Evolutionary conservation across 1,140 invertebrate genomes (phyloP), one percentile per base, ranked within the genome.

Genomic region (Lordiphosa stackelbergi): DNA sequence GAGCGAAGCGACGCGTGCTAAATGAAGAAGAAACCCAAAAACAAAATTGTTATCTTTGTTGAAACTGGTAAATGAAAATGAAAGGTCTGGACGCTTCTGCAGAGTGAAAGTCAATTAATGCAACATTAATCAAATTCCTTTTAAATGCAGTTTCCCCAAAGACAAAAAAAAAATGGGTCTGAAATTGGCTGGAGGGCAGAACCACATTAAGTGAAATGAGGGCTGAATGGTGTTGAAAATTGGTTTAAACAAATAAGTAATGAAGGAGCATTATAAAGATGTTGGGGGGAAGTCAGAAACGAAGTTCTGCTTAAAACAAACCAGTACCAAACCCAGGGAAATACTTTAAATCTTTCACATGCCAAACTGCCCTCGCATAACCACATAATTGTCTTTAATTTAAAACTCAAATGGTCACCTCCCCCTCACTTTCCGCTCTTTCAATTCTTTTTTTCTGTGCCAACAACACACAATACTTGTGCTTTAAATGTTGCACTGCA

Each of bases 61-160:
- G 10, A 41, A 37, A 36, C 41, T 45, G 36, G 16, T 37, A 69
- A 69, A 47, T 12, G 52, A 69, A 69, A 69, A 53, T 57, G 41
- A 66, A 61, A 66, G 61, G 54, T 54, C 35, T 35, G 1, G 53
- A 22, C 19, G 24, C 42, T 34, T 55, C 43, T 47, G 19, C 48
- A 34, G 51, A 84, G 77, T 69, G 78, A 83, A 83, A 83, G 77
- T 84, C 77, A 84, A 83, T 83, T 70, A 84, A 75, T 60, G 69
- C 60, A 78, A 66, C 79, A 83, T 84, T 78, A 84, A 84, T 83
- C 77, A 83, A 77, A 63, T 42, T 65, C 60, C 61, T 55, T 56
- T 72, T 41, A 66, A 73, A 66, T 63, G 66, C 72, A 75, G 53
- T 54, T 55, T 31, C 28, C 28, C 28, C 28, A 8, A 31, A 31